Percentiles rank a stretch among this genome's conserved stretches.
These are phyloP conservation scores for Barbus barbus DNA, from an alignment of 2,113 vertebrate genomes.

Conservation along the genomic window DNA sequence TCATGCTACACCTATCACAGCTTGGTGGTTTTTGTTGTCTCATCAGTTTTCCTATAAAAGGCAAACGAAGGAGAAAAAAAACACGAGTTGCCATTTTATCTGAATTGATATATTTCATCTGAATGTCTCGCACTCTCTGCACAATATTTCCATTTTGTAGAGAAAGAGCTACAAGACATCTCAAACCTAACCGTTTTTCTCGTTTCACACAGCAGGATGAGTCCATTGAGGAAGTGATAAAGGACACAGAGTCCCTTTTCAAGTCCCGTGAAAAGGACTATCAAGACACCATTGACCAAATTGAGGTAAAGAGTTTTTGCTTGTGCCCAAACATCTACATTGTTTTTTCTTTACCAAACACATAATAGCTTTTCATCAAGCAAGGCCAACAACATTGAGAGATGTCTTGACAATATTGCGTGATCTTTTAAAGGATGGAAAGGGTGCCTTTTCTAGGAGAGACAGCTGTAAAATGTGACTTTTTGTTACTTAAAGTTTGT, in stretches of 20 bases:
- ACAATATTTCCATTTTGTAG: not conserved
- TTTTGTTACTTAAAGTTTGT: no score
- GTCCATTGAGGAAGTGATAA: constrained; percentile 77
- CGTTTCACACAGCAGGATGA: constrained; percentile 51
- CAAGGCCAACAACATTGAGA: not conserved
- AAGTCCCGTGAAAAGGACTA: constrained; percentile 87
- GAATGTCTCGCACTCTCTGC: not conserved
- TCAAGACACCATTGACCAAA: constrained; percentile 88
- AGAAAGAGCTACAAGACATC: not conserved
- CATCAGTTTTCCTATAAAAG: not conserved
- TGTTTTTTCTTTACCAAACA: not conserved
- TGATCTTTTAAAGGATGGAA: not conserved
- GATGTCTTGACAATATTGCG: not conserved
- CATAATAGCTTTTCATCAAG: not conserved
- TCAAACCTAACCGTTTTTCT: not conserved
- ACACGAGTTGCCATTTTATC: not conserved
- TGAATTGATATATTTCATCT: not conserved
- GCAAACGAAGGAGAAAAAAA: not conserved
- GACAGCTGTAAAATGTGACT: no score
- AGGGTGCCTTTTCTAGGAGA: no score
- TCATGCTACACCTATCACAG: not conserved
- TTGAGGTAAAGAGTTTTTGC: constrained; percentile 79
- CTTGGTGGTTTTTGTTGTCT: not conserved
- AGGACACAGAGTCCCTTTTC: constrained; percentile 85
- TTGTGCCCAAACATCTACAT: not conserved